phyloP scores from a whole-genome alignment of 2,113 vertebrate genomes.

The Leuciscus idus region DNA sequence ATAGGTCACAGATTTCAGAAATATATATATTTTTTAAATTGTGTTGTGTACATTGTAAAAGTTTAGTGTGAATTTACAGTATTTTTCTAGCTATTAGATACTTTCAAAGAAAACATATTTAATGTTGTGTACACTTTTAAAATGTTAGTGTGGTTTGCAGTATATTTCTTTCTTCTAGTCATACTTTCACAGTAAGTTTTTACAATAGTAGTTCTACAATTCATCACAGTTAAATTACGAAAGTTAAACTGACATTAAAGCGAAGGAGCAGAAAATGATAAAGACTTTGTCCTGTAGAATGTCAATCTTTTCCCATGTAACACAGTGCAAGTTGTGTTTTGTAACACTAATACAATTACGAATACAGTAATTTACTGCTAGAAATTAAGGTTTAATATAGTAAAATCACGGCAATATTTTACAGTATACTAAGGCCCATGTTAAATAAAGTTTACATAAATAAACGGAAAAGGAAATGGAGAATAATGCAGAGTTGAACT shows the following conservation, averaged over 20 bases:
- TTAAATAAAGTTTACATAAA: conserved; percentile 15
- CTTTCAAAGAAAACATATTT: neutral
- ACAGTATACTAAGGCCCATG: neutral
- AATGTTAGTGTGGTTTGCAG: neutral
- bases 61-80: neutral
- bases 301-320: neutral
- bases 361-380: neutral
- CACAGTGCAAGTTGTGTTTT: neutral
- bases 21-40: no score
- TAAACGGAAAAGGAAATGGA: neutral
- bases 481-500: neutral
- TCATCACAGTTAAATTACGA: neutral
- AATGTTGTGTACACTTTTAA: neutral
- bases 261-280: neutral
- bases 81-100: neutral
- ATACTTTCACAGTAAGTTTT: neutral
- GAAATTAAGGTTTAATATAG: neutral
- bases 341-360: neutral
- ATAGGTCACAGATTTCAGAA: no score
- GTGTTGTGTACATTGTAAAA: neutral
- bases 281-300: neutral
- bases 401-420: neutral
- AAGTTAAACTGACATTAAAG: no score
- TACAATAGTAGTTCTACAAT: neutral
- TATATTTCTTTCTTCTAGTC: neutral